Evolutionary conservation across 1,140 invertebrate species (phyloP), one percentile per base, ranked within the genome.

Genomic region (Apis florea): DNA sequence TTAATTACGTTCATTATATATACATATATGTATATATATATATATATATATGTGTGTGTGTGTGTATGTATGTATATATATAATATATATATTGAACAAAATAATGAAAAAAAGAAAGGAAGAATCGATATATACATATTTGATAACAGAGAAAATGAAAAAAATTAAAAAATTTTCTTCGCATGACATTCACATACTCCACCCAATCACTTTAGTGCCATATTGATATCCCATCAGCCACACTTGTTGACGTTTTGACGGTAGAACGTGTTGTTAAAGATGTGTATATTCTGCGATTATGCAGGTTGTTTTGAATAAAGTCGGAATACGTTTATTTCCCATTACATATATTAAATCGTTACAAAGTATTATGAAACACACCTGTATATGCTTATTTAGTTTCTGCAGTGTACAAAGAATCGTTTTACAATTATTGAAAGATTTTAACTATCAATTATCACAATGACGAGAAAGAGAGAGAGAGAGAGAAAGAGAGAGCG

Each of bases 191-290:
- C 56, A 67, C 56, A 73, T 77, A 77, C 83, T 88, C 72, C 82
- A 89, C 84, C 75, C 69, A 72, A 85, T 85, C 79, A 83, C 79
- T 88, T 85, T 85, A 89, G 90, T 90, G 90, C 90, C 90, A 90
- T 90, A 90, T 88, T 84, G 79, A 90, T 88, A 70, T 77, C 51
- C 69, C 74, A 83, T 85, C 86, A 84, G 82, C 87, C 83, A 89
- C 88, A 87, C 81, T 89, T 87, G 89, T 90, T 90, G 83, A 90
- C 83, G 83, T 87, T 89, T 81, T 89, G 79, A 89, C 83, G 75
- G 73, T 85, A 83, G 49, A 87, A 87, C 69, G 83, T 83, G 82
- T 89, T 89, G 85, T 89, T 89, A 89, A 89, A 89, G 87, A 89
- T 87, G 67, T 89, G 79, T 82, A 89, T 83, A 85, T 88, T 75